phyloP scores from a whole-genome alignment of 2,888 invertebrate genomes.

The Tenthredo notha region DNA sequence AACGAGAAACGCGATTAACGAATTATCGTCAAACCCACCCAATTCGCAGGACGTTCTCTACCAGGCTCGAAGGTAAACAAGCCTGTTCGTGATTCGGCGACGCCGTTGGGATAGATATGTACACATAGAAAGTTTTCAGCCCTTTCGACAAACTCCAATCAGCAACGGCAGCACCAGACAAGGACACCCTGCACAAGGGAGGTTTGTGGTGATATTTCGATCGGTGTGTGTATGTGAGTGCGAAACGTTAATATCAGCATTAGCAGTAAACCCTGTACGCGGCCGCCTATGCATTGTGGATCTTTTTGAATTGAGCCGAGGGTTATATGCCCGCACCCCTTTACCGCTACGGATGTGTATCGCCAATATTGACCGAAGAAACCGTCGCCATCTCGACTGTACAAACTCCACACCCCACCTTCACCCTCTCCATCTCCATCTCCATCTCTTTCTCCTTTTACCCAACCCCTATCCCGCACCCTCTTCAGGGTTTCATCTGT shows the following conservation, averaged over 20 bases:
- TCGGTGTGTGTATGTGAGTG: neutral
- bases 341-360: constrained; percentile 44
- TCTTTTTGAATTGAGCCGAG: constrained; percentile 24
- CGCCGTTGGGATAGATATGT: neutral
- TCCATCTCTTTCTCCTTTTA: neutral
- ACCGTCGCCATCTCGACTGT: constrained; percentile 47
- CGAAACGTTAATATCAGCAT: constrained; percentile 24
- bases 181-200: neutral
- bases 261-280: neutral
- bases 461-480: neutral
- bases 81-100: constrained; percentile 24
- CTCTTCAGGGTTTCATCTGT: constrained; percentile 44
- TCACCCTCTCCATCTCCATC: neutral
- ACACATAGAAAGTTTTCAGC: constrained; percentile 30
- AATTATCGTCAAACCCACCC: neutral
- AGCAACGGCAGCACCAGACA: constrained; percentile 2
- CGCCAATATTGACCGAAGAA: constrained; percentile 51
- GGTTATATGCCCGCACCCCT: constrained; percentile 23
- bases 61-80: constrained; percentile 3
- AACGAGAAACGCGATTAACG: constrained; percentile 31
- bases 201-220: neutral
- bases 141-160: constrained; percentile 46
- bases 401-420: constrained; percentile 18
- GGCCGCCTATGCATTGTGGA: constrained; percentile 22
- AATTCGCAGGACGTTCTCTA: constrained; percentile 7